Base-by-base conservation (phyloP, 2,113 vertebrate species). In the Sinocyclocheilus maitianheensis region DNA sequence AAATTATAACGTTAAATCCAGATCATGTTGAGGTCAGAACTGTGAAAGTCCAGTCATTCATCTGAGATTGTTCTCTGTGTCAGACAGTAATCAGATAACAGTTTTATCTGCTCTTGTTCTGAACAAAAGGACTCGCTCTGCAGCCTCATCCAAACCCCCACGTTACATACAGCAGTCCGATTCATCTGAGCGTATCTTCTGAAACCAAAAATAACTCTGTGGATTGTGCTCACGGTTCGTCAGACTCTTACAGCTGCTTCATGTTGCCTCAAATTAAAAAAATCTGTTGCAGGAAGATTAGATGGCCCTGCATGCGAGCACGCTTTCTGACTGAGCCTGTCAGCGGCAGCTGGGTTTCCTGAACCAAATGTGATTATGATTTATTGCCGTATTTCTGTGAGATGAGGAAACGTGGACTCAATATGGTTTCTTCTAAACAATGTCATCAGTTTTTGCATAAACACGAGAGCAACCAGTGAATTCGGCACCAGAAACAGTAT, bases 231-330 rank as follows among this genome's bases (percentile, higher is more conserved):
- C 76, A 58, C 51, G 13, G 11, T 77, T 34, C 55, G 24, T 77
- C 74, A 24, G 46, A 76, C 72, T 24, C 20, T 43, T 24, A 76
- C 43, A 48, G 37, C 18, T 48, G 43, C 20, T 76, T 76, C 43
- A n/a, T 76, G 40, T 40, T 72, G 16, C 26, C 34, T 40, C 34
- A 43, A 48, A 76, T 53, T 71, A 37, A 46, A 46, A 22, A 1
- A 46, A n/a, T 48, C 20, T 76, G 72, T 76, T 48, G 43, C 18
- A 76, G 72, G 69, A 76, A 48, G 72, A 76, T 76, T 24, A 76
- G 34, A 6, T 37, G 34, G 26, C 30, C 34, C 72, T n/a, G 14
- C n/a, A 48, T 4, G 4, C 0, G 48, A 77, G 43, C 69, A 26
- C 2, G 2, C 12, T 16, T 26, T 26, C 46, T 26, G 46, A 48